Percentiles rank a stretch among this genome's conserved stretches.
Evolutionary conservation across 2,888 invertebrate species (phyloP).

Genomic region (Latrodectus elegans): DNA sequence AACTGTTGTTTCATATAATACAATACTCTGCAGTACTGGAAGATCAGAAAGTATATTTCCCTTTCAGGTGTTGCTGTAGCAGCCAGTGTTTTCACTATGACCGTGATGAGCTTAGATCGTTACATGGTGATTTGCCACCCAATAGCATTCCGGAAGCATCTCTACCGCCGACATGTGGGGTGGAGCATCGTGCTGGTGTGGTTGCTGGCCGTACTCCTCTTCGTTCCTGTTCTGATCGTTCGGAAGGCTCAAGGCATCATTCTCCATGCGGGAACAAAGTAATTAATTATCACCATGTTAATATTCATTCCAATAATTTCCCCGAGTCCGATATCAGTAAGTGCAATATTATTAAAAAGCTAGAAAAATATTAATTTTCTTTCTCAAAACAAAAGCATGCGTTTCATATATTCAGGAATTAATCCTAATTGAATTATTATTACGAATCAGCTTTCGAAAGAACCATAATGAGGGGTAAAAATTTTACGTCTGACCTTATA

Average conservation of each 20-base stretch:
- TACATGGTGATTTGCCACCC: conserved; percentile 83
- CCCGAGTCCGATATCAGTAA: too few relatives aligned
- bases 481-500: too few relatives aligned
- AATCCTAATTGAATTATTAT: too few relatives aligned
- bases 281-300: background rate
- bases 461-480: too few relatives aligned
- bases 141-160: conserved; percentile 82
- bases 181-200: conserved; percentile 80
- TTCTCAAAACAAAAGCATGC: too few relatives aligned
- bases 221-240: conserved; percentile 81
- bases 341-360: too few relatives aligned
- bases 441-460: too few relatives aligned
- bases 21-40: too few relatives aligned
- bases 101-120: conserved; percentile 85
- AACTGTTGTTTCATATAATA: too few relatives aligned
- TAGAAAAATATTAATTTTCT: too few relatives aligned
- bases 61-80: conserved; percentile 83
- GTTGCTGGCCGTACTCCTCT: conserved; percentile 81
- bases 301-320: too few relatives aligned
- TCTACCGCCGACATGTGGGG: conserved; percentile 81
- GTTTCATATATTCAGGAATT: too few relatives aligned
- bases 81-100: conserved; percentile 86
- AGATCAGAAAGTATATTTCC: conserved; percentile 6
- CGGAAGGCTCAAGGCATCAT: conserved; percentile 73
- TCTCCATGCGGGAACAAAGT: conserved; percentile 48